phyloP scores from a whole-genome alignment of 92 coral and sea anemone species.

The Meandrina meandrites region DNA sequence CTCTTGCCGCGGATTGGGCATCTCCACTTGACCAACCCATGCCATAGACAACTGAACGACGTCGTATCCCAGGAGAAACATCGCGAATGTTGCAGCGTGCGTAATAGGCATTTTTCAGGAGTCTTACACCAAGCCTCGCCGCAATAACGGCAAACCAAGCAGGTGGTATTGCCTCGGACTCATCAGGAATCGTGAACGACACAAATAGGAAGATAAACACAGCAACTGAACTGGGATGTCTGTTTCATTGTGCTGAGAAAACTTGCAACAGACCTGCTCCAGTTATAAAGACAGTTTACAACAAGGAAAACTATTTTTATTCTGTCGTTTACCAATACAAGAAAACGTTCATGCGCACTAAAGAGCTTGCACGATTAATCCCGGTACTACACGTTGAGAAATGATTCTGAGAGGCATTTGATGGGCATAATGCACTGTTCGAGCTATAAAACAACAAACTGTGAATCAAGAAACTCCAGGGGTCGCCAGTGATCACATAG shows the following conservation, averaged over 20 bases:
- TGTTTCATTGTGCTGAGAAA: constrained; percentile 15
- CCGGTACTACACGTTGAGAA: too few relatives aligned
- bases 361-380: too few relatives aligned
- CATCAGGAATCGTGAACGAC: background rate
- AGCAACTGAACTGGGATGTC: background rate
- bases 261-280: background rate
- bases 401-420: too few relatives aligned
- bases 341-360: too few relatives aligned
- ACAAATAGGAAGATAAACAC: constrained; percentile 9
- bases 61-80: constrained; percentile 27
- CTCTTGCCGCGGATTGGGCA: constrained; percentile 43
- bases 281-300: too few relatives aligned
- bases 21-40: constrained; percentile 12
- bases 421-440: too few relatives aligned
- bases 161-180: background rate
- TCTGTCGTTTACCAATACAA: too few relatives aligned
- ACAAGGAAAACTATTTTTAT: too few relatives aligned
- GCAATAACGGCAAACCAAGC: constrained; percentile 35
- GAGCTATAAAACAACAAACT: too few relatives aligned
- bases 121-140: constrained; percentile 20
- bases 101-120: constrained; percentile 41
- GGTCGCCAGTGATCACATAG: too few relatives aligned
- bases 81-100: constrained; percentile 46
- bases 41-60: constrained; percentile 46
- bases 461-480: too few relatives aligned